phyloP scores from a whole-genome alignment of 1,140 invertebrate genomes.

The Zaprionus taronus region DNA sequence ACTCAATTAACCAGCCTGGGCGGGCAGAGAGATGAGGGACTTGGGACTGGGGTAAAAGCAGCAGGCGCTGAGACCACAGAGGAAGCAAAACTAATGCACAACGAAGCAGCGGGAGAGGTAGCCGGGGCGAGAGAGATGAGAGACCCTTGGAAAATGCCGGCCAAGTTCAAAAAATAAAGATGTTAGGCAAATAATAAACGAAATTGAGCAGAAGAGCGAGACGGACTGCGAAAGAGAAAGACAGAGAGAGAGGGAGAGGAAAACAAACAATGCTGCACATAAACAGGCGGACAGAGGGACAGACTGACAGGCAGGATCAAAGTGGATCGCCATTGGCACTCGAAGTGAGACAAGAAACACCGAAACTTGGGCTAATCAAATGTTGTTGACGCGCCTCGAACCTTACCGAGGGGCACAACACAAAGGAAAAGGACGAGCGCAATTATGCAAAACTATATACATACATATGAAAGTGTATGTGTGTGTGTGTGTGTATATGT shows the following conservation, averaged over 20 bases:
- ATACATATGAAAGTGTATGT: background rate
- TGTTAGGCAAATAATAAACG: slow-evolving; percentile 60
- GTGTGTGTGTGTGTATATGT: slow-evolving; percentile 20
- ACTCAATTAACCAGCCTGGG: slow-evolving; percentile 62
- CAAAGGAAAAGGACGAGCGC: slow-evolving; percentile 26
- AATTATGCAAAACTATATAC: slow-evolving; percentile 59
- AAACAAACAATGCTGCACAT: slow-evolving; percentile 48
- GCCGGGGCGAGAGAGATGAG: slow-evolving; percentile 4
- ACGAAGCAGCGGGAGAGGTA: slow-evolving; percentile 50
- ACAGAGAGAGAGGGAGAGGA: background rate
- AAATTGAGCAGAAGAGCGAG: slow-evolving; percentile 10
- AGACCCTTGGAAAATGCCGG: slow-evolving; percentile 37
- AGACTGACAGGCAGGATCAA: slow-evolving; percentile 24
- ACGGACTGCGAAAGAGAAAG: background rate
- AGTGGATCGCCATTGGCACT: slow-evolving; percentile 55
- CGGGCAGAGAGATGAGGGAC: background rate
- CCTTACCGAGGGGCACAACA: slow-evolving; percentile 28
- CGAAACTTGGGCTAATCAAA: slow-evolving; percentile 75
- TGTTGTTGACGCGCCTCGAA: slow-evolving; percentile 52
- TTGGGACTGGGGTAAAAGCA: background rate
- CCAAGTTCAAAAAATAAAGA: slow-evolving; percentile 71
- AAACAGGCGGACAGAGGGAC: background rate
- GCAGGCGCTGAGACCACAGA: slow-evolving; percentile 36
- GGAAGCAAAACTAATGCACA: slow-evolving; percentile 67
- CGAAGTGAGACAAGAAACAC: slow-evolving; percentile 68